Evolutionary conservation across 2,797 vertebrate genomes (phyloP).

Genomic region (Numenius phaeopus): DNA sequence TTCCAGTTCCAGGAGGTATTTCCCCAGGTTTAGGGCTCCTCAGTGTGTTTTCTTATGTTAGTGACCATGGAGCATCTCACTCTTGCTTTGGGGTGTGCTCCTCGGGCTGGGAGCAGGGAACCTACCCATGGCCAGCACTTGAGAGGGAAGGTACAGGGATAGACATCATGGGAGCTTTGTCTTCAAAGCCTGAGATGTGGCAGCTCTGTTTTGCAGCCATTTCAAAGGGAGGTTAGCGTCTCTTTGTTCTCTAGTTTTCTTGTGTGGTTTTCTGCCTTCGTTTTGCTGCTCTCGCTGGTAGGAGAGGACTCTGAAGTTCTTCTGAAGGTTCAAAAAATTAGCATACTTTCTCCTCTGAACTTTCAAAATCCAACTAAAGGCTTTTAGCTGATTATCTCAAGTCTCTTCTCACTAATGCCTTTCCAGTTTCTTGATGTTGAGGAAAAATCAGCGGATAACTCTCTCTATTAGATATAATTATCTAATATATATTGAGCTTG

Average conservation of each 20-base stretch:
- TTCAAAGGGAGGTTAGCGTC: background rate
- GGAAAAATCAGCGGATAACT: constrained; percentile 43
- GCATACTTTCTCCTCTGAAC: constrained; percentile 24
- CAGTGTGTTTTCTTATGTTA: background rate
- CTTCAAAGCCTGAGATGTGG: background rate
- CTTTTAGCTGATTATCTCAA: constrained; percentile 40
- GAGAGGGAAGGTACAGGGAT: accelerated
- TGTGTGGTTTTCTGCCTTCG: background rate
- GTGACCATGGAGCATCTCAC: background rate
- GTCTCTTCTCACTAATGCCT: constrained; percentile 38
- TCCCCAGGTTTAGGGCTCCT: background rate
- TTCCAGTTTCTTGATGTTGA: constrained; percentile 44
- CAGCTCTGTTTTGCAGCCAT: background rate
- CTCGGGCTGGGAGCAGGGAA: background rate
- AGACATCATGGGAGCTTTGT: accelerated
- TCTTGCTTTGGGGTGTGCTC: background rate
- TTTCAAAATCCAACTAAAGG: constrained; percentile 26
- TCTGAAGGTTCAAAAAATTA: background rate
- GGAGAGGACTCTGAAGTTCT: background rate
- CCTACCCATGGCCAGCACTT: accelerated
- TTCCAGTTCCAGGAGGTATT: background rate
- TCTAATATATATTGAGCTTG: constrained; percentile 40
- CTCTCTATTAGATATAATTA: constrained; percentile 36
- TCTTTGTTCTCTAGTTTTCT: background rate
- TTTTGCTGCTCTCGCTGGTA: background rate